Base-by-base conservation (phyloP, 2,888 invertebrate species). In the Stenichneumon culpator region DNA sequence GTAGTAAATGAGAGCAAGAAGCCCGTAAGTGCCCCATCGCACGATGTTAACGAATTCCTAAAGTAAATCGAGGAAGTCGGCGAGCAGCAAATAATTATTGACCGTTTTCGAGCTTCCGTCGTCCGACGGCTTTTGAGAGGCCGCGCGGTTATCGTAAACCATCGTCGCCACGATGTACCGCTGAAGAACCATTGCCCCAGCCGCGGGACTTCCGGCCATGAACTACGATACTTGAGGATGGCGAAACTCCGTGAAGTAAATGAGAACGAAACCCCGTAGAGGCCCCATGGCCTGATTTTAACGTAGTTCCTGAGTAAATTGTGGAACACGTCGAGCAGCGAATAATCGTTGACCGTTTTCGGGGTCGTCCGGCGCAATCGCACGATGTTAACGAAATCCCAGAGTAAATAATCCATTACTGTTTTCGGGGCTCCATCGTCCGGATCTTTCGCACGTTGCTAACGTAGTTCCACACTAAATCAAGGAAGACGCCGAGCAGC, bases 271-370 rank as follows among this genome's bases (percentile, higher is more conserved):
- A 96, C 92, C n/a, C 96, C 94, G 91, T 96, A 97, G 2, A 97
- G 97, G 72, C 95, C 94, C 92, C 96, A 97, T 91, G 97, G 96
- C 16, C 97, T 95, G 60, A 95, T 94, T 88, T 95, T 95, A 39
- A 98, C 94, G 90, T 97, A 97, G 87, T 96, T 96, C 97, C 97
- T 97, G 4, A 97, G 94, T 92, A 97, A 97, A 95, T 98, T 97
- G 94, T 97, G 96, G 94, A 97, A 97, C 87, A 97, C 96, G 32
- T 97, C 96, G 67, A 97, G 93, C 47, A 98, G 95, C n/a, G 98
- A 93, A 89, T 96, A 95, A 93, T 98, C 97, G 52, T 97, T 94
- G 87, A 97, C 95, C 6, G 6, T 32, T 6, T 4, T 32, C 32
- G 32, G 5, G 32, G 6, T 32, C 6, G 6, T 32, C 0, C 32